A percentile compares a stretch with the other conserved stretches of the same genome.
Conservation (phyloP, 2,797 vertebrate species). For the Chaetodon trifasciatus region DNA sequence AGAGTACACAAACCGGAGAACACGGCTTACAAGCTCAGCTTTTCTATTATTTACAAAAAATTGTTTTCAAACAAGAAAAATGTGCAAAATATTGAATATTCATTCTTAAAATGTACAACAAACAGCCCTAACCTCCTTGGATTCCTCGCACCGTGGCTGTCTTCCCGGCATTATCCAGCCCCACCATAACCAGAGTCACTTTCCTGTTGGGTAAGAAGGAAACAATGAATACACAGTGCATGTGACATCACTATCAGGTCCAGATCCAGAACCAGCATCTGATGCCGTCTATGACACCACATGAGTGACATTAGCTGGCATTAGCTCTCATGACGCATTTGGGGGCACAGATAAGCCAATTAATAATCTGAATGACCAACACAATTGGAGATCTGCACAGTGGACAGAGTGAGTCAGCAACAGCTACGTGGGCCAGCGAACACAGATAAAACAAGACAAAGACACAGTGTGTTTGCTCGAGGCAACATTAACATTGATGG, state of each 20-base stretch:
- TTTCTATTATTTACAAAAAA: conserved; percentile 7
- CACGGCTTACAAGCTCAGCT: neutral
- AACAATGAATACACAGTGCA: conserved; percentile 14
- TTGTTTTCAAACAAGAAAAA: neutral
- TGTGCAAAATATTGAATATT: neutral
- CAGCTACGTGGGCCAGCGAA: neutral
- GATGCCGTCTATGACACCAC: neutral
- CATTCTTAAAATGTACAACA: conserved; percentile 7
- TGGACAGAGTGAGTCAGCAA: conserved; percentile 45
- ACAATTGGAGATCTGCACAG: conserved; percentile 33
- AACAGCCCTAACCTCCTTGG: conserved; percentile 83
- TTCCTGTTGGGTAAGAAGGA: conserved; percentile 79
- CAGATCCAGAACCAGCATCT: neutral
- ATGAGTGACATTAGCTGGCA: conserved; percentile 29
- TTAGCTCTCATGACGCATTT: conserved; percentile 50
- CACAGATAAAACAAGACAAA: conserved; percentile 3
- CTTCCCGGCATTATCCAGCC: conserved; percentile 91
- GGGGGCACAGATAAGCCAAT: conserved; percentile 49
- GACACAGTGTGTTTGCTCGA: neutral
- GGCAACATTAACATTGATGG: neutral
- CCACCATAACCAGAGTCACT: conserved; percentile 90
- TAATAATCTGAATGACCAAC: conserved; percentile 51
- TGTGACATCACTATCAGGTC: neutral
- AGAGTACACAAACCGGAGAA: neutral
- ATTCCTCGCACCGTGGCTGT: conserved; percentile 88